These are phyloP conservation scores for Prolemur simus DNA, from an alignment of 2,113 vertebrate genomes.

Conservation along the genomic window DNA sequence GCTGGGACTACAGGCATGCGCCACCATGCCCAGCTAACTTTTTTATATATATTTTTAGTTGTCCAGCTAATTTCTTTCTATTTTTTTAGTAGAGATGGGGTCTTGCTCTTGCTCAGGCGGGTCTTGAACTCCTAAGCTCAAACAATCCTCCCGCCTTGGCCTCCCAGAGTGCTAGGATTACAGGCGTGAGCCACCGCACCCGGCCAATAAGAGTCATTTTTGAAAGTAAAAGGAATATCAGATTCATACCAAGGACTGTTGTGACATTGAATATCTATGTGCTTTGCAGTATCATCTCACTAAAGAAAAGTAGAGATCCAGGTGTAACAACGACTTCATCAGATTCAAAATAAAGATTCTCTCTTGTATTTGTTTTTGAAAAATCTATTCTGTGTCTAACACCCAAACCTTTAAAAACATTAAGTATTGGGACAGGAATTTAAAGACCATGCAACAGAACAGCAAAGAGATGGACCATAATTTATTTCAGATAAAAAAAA, in stretches of 20 bases:
- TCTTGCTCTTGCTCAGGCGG: too few species aligned
- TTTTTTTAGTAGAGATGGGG: too few species aligned
- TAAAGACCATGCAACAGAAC: neutral
- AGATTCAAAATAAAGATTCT: neutral
- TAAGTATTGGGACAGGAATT: neutral
- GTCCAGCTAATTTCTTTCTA: too few species aligned
- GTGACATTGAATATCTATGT: neutral
- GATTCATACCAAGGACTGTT: neutral
- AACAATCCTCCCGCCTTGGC: too few species aligned
- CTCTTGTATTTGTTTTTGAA: neutral
- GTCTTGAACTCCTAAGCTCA: too few species aligned
- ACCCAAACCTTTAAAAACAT: neutral
- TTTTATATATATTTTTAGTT: too few species aligned
- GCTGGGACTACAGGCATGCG: too few species aligned
- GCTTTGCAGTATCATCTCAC: neutral
- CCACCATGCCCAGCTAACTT: too few species aligned
- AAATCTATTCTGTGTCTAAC: neutral
- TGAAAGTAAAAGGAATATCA: neutral
- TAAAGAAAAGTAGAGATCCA: neutral
- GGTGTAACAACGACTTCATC: neutral
- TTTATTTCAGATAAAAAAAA: constrained; percentile 49
- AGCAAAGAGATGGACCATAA: neutral
- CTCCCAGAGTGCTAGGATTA: too few species aligned
- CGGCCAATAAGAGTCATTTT: neutral
- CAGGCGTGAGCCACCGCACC: too few species aligned